Conservation (phyloP, 2,797 vertebrate species). For the Rhabdophis nuchalis region DNA sequence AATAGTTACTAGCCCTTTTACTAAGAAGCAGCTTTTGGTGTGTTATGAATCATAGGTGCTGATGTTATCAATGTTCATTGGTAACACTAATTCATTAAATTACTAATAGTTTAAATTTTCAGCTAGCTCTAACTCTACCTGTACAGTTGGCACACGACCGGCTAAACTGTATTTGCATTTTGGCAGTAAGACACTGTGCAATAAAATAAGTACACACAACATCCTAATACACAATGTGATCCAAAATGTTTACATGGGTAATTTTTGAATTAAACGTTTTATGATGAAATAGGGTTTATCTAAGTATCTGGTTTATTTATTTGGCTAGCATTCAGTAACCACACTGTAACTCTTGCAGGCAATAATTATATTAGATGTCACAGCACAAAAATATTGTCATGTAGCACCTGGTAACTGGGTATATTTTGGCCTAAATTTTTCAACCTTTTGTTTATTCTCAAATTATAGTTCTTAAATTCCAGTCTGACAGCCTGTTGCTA, state of each 20-base stretch:
- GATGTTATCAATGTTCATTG: background rate
- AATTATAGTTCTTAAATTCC: background rate
- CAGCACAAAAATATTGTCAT: background rate
- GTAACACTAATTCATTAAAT: background rate
- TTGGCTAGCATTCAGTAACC: background rate
- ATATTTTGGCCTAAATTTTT: background rate
- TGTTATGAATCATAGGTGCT: background rate
- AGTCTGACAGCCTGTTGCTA: background rate
- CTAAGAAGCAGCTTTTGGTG: background rate
- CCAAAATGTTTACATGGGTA: background rate
- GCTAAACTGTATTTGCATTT: background rate
- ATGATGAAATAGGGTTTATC: background rate
- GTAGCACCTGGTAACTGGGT: background rate
- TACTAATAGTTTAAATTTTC: background rate
- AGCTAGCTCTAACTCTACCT: background rate
- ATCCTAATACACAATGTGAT: background rate
- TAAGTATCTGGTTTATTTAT: background rate
- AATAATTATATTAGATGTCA: background rate
- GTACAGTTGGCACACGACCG: background rate
- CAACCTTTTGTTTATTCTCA: background rate
- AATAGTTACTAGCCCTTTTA: background rate
- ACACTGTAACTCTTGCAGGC: background rate
- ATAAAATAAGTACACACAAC: background rate
- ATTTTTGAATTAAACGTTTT: background rate
- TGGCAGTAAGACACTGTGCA: background rate